Conservation (phyloP, 1,140 invertebrate genomes). For the Leptestheria dahalacensis region DNA sequence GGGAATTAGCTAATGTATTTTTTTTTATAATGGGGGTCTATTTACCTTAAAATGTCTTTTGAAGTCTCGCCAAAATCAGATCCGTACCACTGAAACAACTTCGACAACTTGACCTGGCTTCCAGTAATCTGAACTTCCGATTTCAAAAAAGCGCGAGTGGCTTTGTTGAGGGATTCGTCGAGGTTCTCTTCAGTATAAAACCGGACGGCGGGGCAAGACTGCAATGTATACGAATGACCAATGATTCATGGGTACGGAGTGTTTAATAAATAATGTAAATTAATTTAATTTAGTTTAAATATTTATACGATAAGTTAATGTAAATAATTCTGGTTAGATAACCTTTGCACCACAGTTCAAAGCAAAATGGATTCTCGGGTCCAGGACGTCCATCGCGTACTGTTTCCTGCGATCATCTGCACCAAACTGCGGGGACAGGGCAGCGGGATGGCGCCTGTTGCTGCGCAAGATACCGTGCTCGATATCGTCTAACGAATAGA, state of each 20-base stretch:
- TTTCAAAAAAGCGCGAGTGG: slow-evolving; percentile 26
- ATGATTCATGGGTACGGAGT: background rate
- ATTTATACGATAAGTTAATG: background rate
- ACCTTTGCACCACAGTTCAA: slow-evolving; percentile 29
- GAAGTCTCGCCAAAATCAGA: slow-evolving; percentile 27
- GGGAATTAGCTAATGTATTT: background rate
- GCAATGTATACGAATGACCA: background rate
- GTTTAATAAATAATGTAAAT: background rate
- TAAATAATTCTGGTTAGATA: background rate
- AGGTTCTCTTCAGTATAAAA: slow-evolving; percentile 26
- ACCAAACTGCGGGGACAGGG: slow-evolving; percentile 25
- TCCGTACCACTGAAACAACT: slow-evolving; percentile 28
- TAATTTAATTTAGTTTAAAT: background rate
- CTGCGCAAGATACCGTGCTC: slow-evolving; percentile 31
- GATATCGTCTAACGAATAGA: slow-evolving; percentile 29
- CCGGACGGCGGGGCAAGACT: slow-evolving; percentile 30
- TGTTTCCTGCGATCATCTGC: slow-evolving; percentile 25
- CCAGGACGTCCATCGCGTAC: slow-evolving; percentile 24
- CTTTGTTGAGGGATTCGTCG: slow-evolving; percentile 24
- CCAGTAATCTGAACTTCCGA: slow-evolving; percentile 23
- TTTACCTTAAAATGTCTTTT: slow-evolving; percentile 12
- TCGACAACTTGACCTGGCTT: slow-evolving; percentile 23
- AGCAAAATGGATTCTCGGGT: slow-evolving; percentile 33
- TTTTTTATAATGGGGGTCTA: background rate
- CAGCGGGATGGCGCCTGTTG: slow-evolving; percentile 29